Conservation (phyloP, 2,113 vertebrate genomes). For the Numida meleagris region DNA sequence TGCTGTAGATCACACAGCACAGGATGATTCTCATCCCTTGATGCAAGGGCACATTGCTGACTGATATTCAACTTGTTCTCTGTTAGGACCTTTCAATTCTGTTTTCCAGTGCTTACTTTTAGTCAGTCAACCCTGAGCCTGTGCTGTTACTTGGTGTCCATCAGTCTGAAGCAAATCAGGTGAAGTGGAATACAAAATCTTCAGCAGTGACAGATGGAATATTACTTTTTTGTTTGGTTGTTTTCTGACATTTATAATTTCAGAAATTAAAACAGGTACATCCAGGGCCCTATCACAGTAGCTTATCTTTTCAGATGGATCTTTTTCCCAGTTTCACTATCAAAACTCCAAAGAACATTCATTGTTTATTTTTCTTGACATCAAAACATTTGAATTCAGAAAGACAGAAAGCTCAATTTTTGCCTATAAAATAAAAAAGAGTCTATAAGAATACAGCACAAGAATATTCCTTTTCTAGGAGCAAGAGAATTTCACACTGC, state of each 20-base stretch:
- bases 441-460: neutral
- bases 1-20: accelerated
- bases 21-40: accelerated
- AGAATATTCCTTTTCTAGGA: slow-evolving; percentile 39
- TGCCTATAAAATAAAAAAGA: neutral
- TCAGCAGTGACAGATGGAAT: accelerated
- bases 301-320: neutral
- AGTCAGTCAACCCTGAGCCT: accelerated
- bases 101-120: neutral
- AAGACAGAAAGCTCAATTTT: neutral
- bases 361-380: slow-evolving; percentile 52
- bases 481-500: slow-evolving; percentile 69
- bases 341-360: slow-evolving; percentile 29
- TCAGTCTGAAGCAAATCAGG: neutral
- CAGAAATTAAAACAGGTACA: neutral
- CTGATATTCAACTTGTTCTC: neutral
- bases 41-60: neutral
- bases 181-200: neutral
- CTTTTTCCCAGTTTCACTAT: neutral
- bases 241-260: neutral
- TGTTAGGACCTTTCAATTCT: accelerated
- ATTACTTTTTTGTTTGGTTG: slow-evolving; percentile 23
- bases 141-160: neutral
- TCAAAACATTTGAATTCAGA: slow-evolving; percentile 5
- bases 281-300: accelerated